Base-by-base conservation (phyloP, 2,797 vertebrate genomes). In the Enteromius afrohamiltoni region DNA sequence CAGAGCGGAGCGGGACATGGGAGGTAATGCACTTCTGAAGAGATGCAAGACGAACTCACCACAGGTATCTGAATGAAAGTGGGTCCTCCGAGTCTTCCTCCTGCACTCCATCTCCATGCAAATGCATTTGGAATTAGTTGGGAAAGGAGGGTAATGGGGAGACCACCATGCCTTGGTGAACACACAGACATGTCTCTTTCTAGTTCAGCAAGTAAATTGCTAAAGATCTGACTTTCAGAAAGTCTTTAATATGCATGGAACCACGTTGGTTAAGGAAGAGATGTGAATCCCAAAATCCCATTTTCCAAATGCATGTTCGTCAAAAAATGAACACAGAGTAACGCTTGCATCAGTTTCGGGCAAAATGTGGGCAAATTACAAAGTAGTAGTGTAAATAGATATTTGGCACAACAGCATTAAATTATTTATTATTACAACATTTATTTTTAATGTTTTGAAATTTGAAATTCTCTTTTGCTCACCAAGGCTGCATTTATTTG, bases 71-170 rank as follows among this genome's bases (percentile, higher is more conserved):
- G 17, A 80, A 16, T 45, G 26, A 80, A 60, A 80, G 23, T 0
- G 6, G 53, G 34, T 31, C 37, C 23, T 69, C 26, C 1, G 55
- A 75, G 40, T 60, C 29, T 65, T 82, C 16, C 31, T 64, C 58
- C 19, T 49, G 26, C 19, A 77, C 49, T 79, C 68, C 42, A 75
- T 80, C 67, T 21, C 55, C 47, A 65, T 45, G 70, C 40, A 64
- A 84, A 65, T 60, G 55, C 34, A 76, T 65, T 76, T 84, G 53
- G 55, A 79, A 79, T 79, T 62, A 78, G 11, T 42, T 53, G 4
- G 23, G 26, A 60, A 53, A 58, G 60, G 29, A 67, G 45, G 26
- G 69, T 37, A 31, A 82, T 31, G 16, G n/a, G 11, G 40, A 79
- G 65, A 65, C 26, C 26, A n/a, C 6, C 23, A 53, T 42, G 49